Base-by-base conservation (phyloP, 2,113 vertebrate species). In the Solea senegalensis region DNA sequence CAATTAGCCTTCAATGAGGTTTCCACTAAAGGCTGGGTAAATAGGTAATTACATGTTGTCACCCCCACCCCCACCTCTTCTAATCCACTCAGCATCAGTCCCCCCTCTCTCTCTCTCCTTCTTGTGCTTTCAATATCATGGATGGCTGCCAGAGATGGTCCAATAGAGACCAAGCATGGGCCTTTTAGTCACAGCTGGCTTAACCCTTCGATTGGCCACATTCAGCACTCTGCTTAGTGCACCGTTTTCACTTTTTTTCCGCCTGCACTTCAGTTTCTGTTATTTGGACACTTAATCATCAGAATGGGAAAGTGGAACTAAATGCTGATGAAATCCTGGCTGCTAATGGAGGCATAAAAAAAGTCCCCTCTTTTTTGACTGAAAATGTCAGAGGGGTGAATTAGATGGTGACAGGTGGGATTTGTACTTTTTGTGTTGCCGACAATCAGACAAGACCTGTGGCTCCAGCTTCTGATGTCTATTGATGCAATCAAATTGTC, bases 1-100 rank as follows among this genome's bases (percentile, higher is more conserved):
- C 88, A 91, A 90, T 90, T 91, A 89, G 84, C 78, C 67, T 81
- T 88, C 67, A 55, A 88, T 80, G 86, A 92, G 86, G 79, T 80
- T 85, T 85, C 82, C 88, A 86, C 86, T 90, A 78, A 90, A 88
- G 82, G 78, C 82, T 74, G 79, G 83, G 81, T 89, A 88, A 89
- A 90, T 91, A 88, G 90, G 84, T 92, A 89, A 91, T 91, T 90
- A 91, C 86, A 92, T 88, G 89, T 90, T 90, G 84, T 87, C 86
- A 72, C 66, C 76, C 81, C 65, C 3, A 3, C 34, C 34, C 72
- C 81, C 82, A 84, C 84, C 83, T 85, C 81, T 69, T 85, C 83
- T 87, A 88, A 90, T 92, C 85, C 86, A 90, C 87, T 91, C 88
- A 74, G 76, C 76, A 61, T 87, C 85, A 69, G 64, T 72, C 79